Conservation (phyloP, 1,140 invertebrate genomes). For the Bemisia tabaci region DNA sequence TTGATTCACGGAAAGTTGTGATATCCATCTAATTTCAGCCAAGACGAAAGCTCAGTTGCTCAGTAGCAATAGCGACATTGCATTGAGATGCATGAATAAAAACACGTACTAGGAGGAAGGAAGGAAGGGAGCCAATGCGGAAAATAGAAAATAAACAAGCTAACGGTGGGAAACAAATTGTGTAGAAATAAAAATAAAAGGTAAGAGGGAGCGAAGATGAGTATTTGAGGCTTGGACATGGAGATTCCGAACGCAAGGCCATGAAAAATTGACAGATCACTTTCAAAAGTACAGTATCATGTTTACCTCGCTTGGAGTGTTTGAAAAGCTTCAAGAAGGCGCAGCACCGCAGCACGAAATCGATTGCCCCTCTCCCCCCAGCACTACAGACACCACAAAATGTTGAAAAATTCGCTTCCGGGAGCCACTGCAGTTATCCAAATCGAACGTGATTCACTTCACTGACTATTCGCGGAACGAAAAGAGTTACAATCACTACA, state of each 20-base stretch:
- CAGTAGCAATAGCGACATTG: no score
- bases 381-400: not conserved
- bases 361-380: not conserved
- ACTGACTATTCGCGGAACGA: not conserved
- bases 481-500: not conserved
- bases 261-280: not conserved
- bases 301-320: not conserved
- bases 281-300: not conserved
- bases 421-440: not conserved
- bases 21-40: no score
- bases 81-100: no score
- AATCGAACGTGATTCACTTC: not conserved
- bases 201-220: not conserved
- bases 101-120: no score
- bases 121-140: no score
- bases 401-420: not conserved
- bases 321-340: not conserved
- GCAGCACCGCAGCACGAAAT: not conserved
- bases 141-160: not conserved
- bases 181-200: not conserved
- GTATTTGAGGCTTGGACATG: not conserved
- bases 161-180: not conserved
- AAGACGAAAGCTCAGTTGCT: no score
- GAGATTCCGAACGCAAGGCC: not conserved
- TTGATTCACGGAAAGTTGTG: no score